A percentile compares a stretch with the other conserved stretches of the same genome.
Evolutionary conservation across 2,888 invertebrate genomes (phyloP).

Genomic region (Copidosoma aretas): DNA sequence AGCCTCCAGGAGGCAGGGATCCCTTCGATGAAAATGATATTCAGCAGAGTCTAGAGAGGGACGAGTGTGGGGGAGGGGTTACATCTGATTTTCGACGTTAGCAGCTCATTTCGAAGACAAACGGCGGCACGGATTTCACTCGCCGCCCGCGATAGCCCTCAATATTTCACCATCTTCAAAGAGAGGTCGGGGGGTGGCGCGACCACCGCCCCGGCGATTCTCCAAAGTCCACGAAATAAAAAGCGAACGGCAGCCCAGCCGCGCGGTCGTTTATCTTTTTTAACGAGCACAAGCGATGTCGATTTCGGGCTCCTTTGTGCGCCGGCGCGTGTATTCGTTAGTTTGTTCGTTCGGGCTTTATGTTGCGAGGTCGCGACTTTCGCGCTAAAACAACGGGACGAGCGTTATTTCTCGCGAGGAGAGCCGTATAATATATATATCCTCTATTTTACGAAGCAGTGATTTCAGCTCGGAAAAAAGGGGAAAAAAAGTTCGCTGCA

Average conservation of each 20-base stretch:
- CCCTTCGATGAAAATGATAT: conserved; percentile 16
- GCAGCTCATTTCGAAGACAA: conserved; percentile 24
- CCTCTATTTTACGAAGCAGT: too few relatives aligned
- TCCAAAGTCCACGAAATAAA: not conserved
- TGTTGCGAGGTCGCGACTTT: too few relatives aligned
- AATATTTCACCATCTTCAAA: conserved; percentile 4
- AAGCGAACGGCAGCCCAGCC: not conserved
- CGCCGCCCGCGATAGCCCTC: not conserved
- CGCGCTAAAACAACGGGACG: too few relatives aligned
- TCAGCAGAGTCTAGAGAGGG: conserved; percentile 1
- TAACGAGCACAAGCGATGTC: not conserved
- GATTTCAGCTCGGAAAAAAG: too few relatives aligned
- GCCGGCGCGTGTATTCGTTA: too few relatives aligned
- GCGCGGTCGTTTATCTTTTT: not conserved
- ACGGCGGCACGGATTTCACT: conserved; percentile 10
- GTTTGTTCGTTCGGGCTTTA: too few relatives aligned
- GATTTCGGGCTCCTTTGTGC: not conserved
- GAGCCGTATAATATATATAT: too few relatives aligned
- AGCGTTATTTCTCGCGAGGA: too few relatives aligned
- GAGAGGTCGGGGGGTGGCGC: not conserved
- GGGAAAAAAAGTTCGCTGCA: too few relatives aligned
- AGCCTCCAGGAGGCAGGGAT: not conserved
- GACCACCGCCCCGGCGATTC: too few relatives aligned
- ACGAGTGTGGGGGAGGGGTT: too few relatives aligned
- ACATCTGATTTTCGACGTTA: conserved; percentile 19